Percentiles rank a stretch among this genome's conserved stretches.
These are phyloP conservation scores for Melolontha melolontha DNA, from an alignment of 2,888 invertebrate genomes.

Conservation along the genomic window DNA sequence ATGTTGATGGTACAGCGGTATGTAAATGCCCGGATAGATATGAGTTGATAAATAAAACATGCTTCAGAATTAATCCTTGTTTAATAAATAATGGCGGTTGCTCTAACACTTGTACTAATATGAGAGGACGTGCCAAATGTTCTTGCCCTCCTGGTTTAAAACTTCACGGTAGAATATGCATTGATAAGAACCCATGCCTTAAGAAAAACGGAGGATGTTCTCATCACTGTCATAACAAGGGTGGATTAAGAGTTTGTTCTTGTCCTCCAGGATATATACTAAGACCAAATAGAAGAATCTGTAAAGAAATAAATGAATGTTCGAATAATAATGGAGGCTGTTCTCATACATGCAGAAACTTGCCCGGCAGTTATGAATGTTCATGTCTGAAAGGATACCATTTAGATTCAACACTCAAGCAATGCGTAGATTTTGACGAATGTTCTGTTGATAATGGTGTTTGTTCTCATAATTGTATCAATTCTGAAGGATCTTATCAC, in stretches of 20 bases:
- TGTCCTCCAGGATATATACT: slow-evolving; percentile 69
- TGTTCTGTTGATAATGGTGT: slow-evolving; percentile 71
- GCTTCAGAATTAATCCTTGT: slow-evolving; percentile 70
- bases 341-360: slow-evolving; percentile 65
- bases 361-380: slow-evolving; percentile 65
- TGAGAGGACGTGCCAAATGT: slow-evolving; percentile 66
- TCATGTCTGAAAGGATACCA: slow-evolving; percentile 64
- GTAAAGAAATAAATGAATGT: slow-evolving; percentile 49
- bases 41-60: slow-evolving; percentile 62
- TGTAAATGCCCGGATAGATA: slow-evolving; percentile 70
- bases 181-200: slow-evolving; percentile 56
- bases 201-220: slow-evolving; percentile 71
- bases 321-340: slow-evolving; percentile 68
- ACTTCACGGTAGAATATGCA: slow-evolving; percentile 54
- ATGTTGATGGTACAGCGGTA: slow-evolving; percentile 66
- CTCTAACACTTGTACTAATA: slow-evolving; percentile 70
- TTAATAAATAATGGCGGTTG: slow-evolving; percentile 72
- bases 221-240: slow-evolving; percentile 64
- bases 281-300: slow-evolving; percentile 61
- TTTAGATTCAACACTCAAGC: slow-evolving; percentile 62
- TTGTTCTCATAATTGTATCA: slow-evolving; percentile 74
- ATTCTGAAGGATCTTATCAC: slow-evolving; percentile 66
- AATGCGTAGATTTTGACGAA: slow-evolving; percentile 70
- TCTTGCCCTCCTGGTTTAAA: slow-evolving; percentile 66
- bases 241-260: slow-evolving; percentile 65